Evolutionary conservation across 2,888 invertebrate species (phyloP), one percentile per base, ranked within the genome.

Genomic region (Drosophila acutilabella): DNA sequence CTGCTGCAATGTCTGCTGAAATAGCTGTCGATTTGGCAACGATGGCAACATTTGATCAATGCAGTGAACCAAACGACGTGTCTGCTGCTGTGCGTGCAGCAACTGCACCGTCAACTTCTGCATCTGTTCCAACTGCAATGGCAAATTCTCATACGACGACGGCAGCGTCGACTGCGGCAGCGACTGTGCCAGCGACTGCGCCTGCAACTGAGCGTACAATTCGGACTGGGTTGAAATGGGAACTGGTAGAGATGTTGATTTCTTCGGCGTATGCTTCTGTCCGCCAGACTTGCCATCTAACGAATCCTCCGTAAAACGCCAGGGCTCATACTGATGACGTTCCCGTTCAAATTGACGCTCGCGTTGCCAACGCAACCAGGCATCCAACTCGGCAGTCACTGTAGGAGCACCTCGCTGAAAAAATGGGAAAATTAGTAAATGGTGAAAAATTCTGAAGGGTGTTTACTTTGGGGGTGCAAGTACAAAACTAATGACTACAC

Each of bases 301-400:
- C 8, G n/a, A 13, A 8, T 70, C 76, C 0, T 61, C 60, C 4
- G 16, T 42, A 7, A 74, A 71, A 10, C 26, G 54, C 74, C 76
- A 74, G 1, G 57, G 57, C 10, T 10, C 42, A 1, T 6, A 26
- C 6, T 61, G 41, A 1, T 18, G 38, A 0, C 61, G 71, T 30
- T 74, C 76, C 10, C 42, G 20, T n/a, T 65, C 61, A 20, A 74
- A 74, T 16, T 74, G 74, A 2, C 23, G 51, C 6, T 66, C 30
- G 1, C 77, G 71, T 42, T 71, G 57, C 45, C 40, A 44, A 10
- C 61, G 53, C 51, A 76, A 30, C 76, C 65, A 71, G 1, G 45
- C 71, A 0, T 23, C 38, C 13, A 52, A 14, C 2, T 74, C 61
- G 13, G 45, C 38, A 54, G 8, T 54, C 0, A 41, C 0, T 2